Conservation (phyloP, 1,140 invertebrate species). For the Drosophila tani region DNA sequence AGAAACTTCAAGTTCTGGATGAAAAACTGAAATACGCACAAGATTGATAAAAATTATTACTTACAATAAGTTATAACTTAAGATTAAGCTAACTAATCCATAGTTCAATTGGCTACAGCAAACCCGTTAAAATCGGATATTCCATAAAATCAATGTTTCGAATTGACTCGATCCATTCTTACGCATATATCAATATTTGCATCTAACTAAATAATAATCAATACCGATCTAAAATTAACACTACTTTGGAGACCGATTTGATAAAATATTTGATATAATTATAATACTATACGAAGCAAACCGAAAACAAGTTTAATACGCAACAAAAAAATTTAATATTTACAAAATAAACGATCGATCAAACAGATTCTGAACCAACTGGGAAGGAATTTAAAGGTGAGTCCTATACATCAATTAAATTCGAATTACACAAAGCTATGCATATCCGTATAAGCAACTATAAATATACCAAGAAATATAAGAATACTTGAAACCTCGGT, state of each 20-base stretch:
- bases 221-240: slow-evolving; percentile 65
- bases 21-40: slow-evolving; percentile 67
- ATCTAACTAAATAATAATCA: slow-evolving; percentile 54
- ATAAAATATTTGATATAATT: slow-evolving; percentile 54
- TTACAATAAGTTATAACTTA: slow-evolving; percentile 17
- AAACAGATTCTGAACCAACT: slow-evolving; percentile 46
- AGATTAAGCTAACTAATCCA: slow-evolving; percentile 25
- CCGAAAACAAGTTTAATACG: slow-evolving; percentile 29
- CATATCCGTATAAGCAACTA: not conserved
- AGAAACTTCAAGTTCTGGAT: slow-evolving; percentile 39
- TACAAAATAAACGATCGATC: slow-evolving; percentile 54
- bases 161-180: slow-evolving; percentile 50
- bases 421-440: not conserved
- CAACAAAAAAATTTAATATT: slow-evolving; percentile 66
- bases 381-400: slow-evolving; percentile 51
- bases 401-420: slow-evolving; percentile 10
- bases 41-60: slow-evolving; percentile 57
- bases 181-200: slow-evolving; percentile 59
- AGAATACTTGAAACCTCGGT: not conserved
- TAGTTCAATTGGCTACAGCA: slow-evolving; percentile 37
- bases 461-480: not conserved
- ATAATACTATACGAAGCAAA: slow-evolving; percentile 23
- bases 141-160: slow-evolving; percentile 23
- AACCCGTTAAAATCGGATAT: slow-evolving; percentile 6
- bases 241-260: slow-evolving; percentile 50